Evolutionary conservation across 2,888 invertebrate genomes (phyloP).

Genomic region (Drosophila subsilvestris): DNA sequence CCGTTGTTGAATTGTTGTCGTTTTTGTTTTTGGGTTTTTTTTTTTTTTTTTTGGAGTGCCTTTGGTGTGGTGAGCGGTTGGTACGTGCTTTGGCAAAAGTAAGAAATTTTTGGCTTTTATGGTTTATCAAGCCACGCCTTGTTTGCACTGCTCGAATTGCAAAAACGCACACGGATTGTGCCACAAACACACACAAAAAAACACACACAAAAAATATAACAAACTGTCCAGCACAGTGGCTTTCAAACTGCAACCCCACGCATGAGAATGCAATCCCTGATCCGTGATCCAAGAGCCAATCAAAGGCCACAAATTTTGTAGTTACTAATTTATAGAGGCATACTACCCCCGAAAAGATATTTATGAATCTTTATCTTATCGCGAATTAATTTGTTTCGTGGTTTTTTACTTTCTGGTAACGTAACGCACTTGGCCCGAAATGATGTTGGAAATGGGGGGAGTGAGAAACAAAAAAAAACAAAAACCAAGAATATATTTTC

Average conservation of each 20-base stretch:
- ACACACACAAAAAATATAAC: not conserved
- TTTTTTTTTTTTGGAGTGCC: conserved; percentile 2
- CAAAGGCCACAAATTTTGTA: too few relatives aligned
- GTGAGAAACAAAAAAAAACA: not conserved
- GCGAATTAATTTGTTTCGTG: conserved; percentile 1
- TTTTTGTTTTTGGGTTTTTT: conserved; percentile 24
- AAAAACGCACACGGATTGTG: conserved; percentile 6
- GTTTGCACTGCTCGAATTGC: conserved; percentile 23
- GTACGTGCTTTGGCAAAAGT: conserved; percentile 38
- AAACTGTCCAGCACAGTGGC: conserved; percentile 13
- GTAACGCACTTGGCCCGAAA: conserved; percentile 39
- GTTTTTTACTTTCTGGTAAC: not conserved
- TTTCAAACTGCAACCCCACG: conserved; percentile 37
- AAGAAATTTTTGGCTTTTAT: conserved; percentile 21
- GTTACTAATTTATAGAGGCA: conserved; percentile 3
- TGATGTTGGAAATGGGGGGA: not conserved
- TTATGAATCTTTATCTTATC: conserved; percentile 35
- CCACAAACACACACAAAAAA: not conserved
- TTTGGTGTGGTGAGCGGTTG: conserved; percentile 12
- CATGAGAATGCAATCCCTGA: not conserved
- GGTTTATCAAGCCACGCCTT: conserved; percentile 38
- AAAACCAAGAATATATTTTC: conserved; percentile 24
- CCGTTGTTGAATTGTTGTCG: conserved; percentile 24
- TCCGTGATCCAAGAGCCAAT: not conserved
- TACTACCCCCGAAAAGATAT: conserved; percentile 3